Conservation (phyloP, 2,888 invertebrate genomes). For the Lymantria dispar region DNA sequence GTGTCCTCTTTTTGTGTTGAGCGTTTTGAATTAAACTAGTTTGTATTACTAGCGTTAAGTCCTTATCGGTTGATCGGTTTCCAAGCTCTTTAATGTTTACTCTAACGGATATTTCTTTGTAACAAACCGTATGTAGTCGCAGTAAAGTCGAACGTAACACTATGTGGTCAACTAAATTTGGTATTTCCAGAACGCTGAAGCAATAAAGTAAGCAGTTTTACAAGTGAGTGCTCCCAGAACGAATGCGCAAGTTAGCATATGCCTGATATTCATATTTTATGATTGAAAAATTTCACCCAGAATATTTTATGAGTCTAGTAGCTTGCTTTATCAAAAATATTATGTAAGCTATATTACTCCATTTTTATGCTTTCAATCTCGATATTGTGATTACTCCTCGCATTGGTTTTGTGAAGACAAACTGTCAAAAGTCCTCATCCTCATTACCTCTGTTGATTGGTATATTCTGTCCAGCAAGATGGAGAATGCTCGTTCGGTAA, state of each 20-base stretch:
- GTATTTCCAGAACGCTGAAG: slow-evolving; percentile 60
- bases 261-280: slow-evolving; percentile 67
- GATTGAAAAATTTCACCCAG: slow-evolving; percentile 54
- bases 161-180: slow-evolving; percentile 52
- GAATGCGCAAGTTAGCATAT: slow-evolving; percentile 62
- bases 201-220: slow-evolving; percentile 74
- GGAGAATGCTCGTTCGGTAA: slow-evolving; percentile 64
- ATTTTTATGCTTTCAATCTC: slow-evolving; percentile 28
- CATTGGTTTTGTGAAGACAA: slow-evolving; percentile 44
- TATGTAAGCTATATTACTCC: slow-evolving; percentile 25
- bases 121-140: slow-evolving; percentile 39
- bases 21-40: slow-evolving; percentile 69
- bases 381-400: slow-evolving; percentile 25
- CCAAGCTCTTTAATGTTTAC: slow-evolving; percentile 74
- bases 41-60: slow-evolving; percentile 64
- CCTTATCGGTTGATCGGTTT: slow-evolving; percentile 73
- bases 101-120: slow-evolving; percentile 54
- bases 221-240: slow-evolving; percentile 66
- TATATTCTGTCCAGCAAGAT: slow-evolving; percentile 52
- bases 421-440: slow-evolving; percentile 60
- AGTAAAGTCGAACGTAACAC: slow-evolving; percentile 42
- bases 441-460: slow-evolving; percentile 64
- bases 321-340: slow-evolving; percentile 14
- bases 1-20: slow-evolving; percentile 60
- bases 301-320: slow-evolving; percentile 39